Conservation (phyloP, 2,113 vertebrate species). For the Psettodes erumei region DNA sequence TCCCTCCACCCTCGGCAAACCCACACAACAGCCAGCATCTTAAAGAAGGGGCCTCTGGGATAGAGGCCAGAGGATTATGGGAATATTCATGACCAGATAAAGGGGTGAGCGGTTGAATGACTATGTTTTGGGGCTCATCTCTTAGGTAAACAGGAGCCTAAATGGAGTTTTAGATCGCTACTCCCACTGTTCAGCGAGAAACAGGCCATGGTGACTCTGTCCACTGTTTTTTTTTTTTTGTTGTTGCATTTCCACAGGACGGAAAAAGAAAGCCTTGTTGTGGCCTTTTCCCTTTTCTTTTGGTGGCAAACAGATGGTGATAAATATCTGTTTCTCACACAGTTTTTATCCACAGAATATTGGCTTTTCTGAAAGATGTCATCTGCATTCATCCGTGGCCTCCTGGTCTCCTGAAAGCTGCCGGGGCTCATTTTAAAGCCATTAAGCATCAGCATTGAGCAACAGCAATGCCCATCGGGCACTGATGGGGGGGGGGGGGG, state of each 20-base stretch:
- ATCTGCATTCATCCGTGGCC: slow-evolving; percentile 29
- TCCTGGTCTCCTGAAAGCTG: slow-evolving; percentile 52
- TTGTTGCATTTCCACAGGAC: slow-evolving; percentile 65
- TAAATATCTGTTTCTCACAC: slow-evolving; percentile 78
- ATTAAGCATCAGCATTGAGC: slow-evolving; percentile 49
- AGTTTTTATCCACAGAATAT: slow-evolving; percentile 63
- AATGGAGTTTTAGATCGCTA: slow-evolving; percentile 85
- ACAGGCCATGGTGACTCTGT: slow-evolving; percentile 68
- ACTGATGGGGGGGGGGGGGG: too few species aligned
- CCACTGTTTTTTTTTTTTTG: slow-evolving; percentile 57
- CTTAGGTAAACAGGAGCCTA: slow-evolving; percentile 90
- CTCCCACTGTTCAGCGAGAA: slow-evolving; percentile 65
- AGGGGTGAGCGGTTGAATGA: slow-evolving; percentile 85
- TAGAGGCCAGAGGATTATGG: slow-evolving; percentile 91
- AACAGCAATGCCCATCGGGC: too few species aligned
- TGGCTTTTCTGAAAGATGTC: slow-evolving; percentile 54
- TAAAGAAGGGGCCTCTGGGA: slow-evolving; percentile 84
- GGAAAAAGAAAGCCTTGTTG: slow-evolving; percentile 75
- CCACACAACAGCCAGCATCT: slow-evolving; percentile 66
- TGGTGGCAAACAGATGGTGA: slow-evolving; percentile 82
- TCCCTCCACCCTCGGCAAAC: slow-evolving; percentile 67
- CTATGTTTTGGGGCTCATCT: slow-evolving; percentile 93
- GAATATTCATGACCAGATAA: slow-evolving; percentile 97
- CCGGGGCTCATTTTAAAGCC: slow-evolving; percentile 48
- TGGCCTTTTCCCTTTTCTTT: slow-evolving; percentile 68